Base-by-base conservation (phyloP, 2,888 invertebrate species). In the Ypsolopha scabrella region DNA sequence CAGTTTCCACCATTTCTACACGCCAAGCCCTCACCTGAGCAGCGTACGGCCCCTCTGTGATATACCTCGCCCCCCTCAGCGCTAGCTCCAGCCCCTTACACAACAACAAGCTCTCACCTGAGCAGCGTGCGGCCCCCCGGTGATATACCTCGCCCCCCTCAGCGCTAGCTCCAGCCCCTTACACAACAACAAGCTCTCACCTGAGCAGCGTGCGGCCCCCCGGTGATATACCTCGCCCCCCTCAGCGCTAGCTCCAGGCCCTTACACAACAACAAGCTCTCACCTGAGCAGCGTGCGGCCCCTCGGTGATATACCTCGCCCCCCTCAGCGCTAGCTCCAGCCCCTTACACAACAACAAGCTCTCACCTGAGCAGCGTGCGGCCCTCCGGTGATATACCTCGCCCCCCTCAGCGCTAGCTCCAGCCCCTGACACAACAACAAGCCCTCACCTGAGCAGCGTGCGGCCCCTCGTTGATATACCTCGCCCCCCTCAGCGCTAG, bases 1-100 rank as follows among this genome's bases (percentile, higher is more conserved):
- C n/a, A n/a, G n/a, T n/a, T n/a, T n/a, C n/a, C n/a, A n/a, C n/a
- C n/a, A n/a, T n/a, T n/a, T n/a, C n/a, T n/a, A n/a, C n/a, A 46
- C 24, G 24, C 37, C n/a, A 39, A 37, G 47, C 37, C 2, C 53
- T 53, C 48, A 81, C 85, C 75, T 83, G 86, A 8, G 72, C 67
- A 0, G 83, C 78, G 80, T 94, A 92, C 60, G 94, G 91, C 45
- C 93, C 91, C 24, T 96, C 96, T 50, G 96, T 95, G 62, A 97
- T 92, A 59, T 93, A 91, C 68, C 96, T 82, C 4, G 97, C 96
- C 54, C 90, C 89, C 54, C 98, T 87, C 33, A 97, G 79, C 2
- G 95, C 89, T 66, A 92, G 88, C 75, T 97, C 97, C 0, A 97
- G 97, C 10, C 97, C 98, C 85, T 96, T 94, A n/a, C n/a, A n/a